A percentile compares a stretch with the other conserved stretches of the same genome.
phyloP scores from a whole-genome alignment of 2,113 vertebrate genomes.

The Cyanistes caeruleus region DNA sequence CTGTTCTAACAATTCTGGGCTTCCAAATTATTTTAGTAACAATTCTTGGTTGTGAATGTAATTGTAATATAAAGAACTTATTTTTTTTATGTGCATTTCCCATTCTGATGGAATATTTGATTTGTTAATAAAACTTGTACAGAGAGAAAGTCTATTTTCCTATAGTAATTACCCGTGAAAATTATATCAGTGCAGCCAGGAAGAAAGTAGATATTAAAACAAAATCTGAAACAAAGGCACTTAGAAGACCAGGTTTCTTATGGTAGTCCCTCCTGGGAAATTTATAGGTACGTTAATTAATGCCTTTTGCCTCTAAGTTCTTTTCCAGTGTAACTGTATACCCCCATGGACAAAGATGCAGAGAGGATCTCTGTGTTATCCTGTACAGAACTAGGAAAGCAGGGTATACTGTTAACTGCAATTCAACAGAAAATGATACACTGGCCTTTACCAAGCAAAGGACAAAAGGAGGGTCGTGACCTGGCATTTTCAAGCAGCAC shows the following conservation, averaged over 20 bases:
- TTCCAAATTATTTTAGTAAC: neutral
- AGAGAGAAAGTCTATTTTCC: neutral
- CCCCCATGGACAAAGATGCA: neutral
- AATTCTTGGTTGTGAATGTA: neutral
- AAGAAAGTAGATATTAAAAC: slow-evolving; percentile 11
- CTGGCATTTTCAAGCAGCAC: neutral
- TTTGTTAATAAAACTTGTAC: slow-evolving; percentile 4
- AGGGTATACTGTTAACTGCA: neutral
- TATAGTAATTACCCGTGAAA: neutral
- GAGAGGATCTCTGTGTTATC: neutral
- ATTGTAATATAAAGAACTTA: neutral
- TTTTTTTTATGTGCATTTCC: neutral
- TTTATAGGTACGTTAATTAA: slow-evolving; percentile 2
- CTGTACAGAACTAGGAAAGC: neutral
- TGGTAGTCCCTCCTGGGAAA: neutral
- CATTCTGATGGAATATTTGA: neutral
- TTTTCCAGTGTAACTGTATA: neutral
- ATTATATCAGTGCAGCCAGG: neutral
- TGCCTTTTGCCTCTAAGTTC: neutral
- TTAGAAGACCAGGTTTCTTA: slow-evolving; percentile 5
- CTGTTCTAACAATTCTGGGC: neutral
- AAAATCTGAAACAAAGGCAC: neutral
- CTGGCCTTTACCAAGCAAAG: neutral
- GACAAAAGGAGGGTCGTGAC: neutral
- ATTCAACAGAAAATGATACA: neutral